Base-by-base conservation (phyloP, 1,140 invertebrate genomes). In the Cecropterus lyciades region DNA sequence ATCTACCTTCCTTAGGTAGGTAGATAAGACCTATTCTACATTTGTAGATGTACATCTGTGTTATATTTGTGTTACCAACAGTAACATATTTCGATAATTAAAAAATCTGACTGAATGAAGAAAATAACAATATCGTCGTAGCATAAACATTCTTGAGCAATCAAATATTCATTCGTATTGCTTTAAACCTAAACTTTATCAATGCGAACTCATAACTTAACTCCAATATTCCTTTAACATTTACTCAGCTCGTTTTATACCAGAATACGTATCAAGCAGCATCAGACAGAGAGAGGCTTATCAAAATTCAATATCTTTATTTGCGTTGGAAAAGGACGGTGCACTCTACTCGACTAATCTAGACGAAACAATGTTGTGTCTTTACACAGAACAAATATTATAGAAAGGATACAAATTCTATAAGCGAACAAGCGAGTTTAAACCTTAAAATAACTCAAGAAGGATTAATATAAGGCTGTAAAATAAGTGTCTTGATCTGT, bases 231-330 rank as follows among this genome's bases (percentile, higher is more conserved):
- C 20, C 15, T 67, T 69, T 72, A 75, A 74, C 70, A 75, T 80
- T 75, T 77, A 81, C 65, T 52, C 55, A 79, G 68, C 57, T 55
- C 33, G 15, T 40, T 40, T 13, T 43, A 46, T 45, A 45, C 13
- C 11, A 57, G 20, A 43, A 43, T 20, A 73, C 70, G 76, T 78
- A 80, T 79, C 75, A 77, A 79, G 42, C 57, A 76, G 67, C 67
- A 65, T 63, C 59, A 75, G 79, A 84, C 67, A 86, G 79, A 83
- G 80, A 85, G 66, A 73, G 71, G 71, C 72, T 88, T 88, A 89
- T 89, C 87, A 80, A 84, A 86, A 88, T 88, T 82, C 85, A 85
- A 90, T 88, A 90, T 90, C 85, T 89, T 88, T 87, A 90, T 86
- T 86, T 80, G 80, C 72, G 79, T 79, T 77, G 77, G 84, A 90